phyloP scores from a whole-genome alignment of 92 coral and sea anemone species.

The Porites lobata region DNA sequence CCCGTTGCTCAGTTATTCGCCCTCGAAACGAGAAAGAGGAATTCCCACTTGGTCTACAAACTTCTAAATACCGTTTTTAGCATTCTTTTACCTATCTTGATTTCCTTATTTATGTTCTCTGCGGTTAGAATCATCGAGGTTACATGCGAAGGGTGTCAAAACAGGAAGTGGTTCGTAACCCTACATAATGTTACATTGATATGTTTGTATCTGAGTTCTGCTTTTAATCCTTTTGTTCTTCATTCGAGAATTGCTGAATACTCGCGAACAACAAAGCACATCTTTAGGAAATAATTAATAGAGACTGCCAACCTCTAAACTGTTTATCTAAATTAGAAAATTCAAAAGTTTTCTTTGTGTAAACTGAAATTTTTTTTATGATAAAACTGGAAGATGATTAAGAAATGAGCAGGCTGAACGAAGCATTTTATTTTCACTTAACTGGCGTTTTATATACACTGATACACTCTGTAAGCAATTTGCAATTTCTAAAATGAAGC shows the following conservation, averaged over 20 bases:
- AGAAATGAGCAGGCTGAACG: neutral
- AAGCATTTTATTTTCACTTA: neutral
- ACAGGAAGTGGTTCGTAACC: conserved; percentile 2
- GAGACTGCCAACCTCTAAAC: neutral
- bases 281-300: conserved; percentile 14
- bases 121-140: conserved; percentile 11
- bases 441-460: no score
- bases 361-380: neutral
- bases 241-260: conserved; percentile 28
- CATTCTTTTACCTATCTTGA: conserved; percentile 29
- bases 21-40: conserved; percentile 24
- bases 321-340: neutral
- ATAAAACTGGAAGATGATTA: neutral
- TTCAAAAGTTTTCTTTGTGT: neutral
- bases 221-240: conserved; percentile 16
- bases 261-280: conserved; percentile 31
- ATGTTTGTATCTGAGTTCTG: conserved; percentile 6
- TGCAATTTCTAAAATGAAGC: no score
- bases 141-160: conserved; percentile 21
- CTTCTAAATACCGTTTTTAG: conserved; percentile 17
- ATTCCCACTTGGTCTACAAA: conserved; percentile 24
- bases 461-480: no score
- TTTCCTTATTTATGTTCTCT: conserved; percentile 17
- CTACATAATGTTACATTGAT: conserved; percentile 4
- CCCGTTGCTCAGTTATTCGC: conserved; percentile 40